A percentile compares a stretch with the other conserved stretches of the same genome.
Conservation (phyloP, 2,797 vertebrate species). For the Epinephelus awoara region DNA sequence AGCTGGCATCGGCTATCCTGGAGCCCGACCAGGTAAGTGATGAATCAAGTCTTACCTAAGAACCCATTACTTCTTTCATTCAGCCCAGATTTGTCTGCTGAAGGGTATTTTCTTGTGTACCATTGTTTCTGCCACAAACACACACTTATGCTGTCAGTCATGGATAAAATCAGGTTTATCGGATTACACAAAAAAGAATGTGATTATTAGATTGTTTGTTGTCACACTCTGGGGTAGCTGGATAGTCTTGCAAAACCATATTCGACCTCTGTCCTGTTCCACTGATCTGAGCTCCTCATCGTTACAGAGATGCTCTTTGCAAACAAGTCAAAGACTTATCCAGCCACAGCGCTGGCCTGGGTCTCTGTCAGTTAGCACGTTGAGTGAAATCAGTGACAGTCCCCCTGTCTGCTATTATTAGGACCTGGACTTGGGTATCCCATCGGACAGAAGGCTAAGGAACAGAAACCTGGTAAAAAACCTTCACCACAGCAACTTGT, state of each 20-base stretch:
- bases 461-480: conserved; percentile 65
- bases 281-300: neutral
- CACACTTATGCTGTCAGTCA: neutral
- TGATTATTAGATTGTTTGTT: neutral
- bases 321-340: neutral
- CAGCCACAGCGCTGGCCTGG: neutral
- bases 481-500: conserved; percentile 6
- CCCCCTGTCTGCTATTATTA: conserved; percentile 31
- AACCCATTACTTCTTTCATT: neutral
- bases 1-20: conserved; percentile 70
- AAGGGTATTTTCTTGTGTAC: neutral
- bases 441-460: conserved; percentile 37
- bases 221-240: neutral
- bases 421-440: conserved; percentile 31
- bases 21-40: conserved; percentile 76
- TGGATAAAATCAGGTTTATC: neutral
- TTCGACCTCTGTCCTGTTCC: neutral
- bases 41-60: conserved; percentile 32
- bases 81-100: conserved; percentile 14
- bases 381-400: conserved; percentile 17
- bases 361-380: neutral
- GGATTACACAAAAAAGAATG: neutral
- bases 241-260: neutral
- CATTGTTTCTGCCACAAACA: neutral
- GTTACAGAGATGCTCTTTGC: neutral